Conservation (phyloP, 2,797 vertebrate genomes). For the Meriones psammophilus region DNA sequence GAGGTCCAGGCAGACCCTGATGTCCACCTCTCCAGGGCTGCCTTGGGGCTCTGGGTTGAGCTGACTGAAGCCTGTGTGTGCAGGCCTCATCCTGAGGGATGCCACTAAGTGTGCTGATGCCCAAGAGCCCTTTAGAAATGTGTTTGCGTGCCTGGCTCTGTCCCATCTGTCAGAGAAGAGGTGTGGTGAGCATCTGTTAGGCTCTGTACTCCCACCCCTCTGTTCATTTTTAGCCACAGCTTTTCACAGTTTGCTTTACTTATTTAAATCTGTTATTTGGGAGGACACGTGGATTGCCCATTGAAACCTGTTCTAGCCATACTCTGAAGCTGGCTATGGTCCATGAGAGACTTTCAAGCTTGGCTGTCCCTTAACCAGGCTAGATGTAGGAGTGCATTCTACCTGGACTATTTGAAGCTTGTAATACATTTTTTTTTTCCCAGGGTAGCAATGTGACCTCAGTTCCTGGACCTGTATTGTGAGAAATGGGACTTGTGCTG, state of each 20-base stretch:
- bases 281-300: constrained; percentile 48
- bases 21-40: neutral
- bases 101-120: neutral
- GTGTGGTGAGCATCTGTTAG: constrained; percentile 60
- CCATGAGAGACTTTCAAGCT: neutral
- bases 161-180: constrained; percentile 67
- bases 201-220: neutral
- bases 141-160: neutral
- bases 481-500: neutral
- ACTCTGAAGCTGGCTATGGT: neutral
- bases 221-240: constrained; percentile 71
- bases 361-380: neutral
- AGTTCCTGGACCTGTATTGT: neutral
- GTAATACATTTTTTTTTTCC: neutral
- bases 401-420: neutral
- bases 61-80: neutral
- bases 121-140: neutral
- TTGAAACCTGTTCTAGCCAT: constrained; percentile 53
- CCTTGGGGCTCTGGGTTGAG: neutral
- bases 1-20: neutral
- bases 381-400: neutral
- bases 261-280: constrained; percentile 79
- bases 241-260: constrained; percentile 79
- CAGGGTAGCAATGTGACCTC: neutral
- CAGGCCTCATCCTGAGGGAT: neutral